Conservation (phyloP, 2,797 vertebrate genomes). For the Brotula barbata region DNA sequence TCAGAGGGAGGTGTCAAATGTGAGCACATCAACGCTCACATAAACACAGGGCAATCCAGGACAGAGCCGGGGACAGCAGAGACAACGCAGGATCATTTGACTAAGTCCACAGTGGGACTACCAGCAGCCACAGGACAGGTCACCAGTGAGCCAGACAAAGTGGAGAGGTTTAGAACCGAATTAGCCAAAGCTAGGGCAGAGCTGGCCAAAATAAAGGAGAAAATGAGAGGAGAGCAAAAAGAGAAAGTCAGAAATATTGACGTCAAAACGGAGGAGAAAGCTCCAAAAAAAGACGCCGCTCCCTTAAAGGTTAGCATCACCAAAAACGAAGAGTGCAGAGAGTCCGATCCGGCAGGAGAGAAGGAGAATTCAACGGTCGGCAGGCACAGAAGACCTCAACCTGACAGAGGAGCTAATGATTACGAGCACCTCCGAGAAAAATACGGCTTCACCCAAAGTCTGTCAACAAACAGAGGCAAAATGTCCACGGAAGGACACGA, state of each 20-base stretch:
- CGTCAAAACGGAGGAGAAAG: slow-evolving; percentile 26
- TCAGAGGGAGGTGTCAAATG: slow-evolving; percentile 6
- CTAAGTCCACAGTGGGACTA: slow-evolving; percentile 42
- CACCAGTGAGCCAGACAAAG: slow-evolving; percentile 60
- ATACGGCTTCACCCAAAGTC: slow-evolving; percentile 53
- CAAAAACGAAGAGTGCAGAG: slow-evolving; percentile 26
- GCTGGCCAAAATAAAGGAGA: slow-evolving; percentile 69
- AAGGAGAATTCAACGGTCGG: slow-evolving; percentile 17
- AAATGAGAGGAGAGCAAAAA: slow-evolving; percentile 64
- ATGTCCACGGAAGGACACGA: slow-evolving; percentile 13
- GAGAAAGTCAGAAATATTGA: slow-evolving; percentile 39
- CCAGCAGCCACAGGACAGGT: slow-evolving; percentile 26
- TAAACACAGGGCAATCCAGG: slow-evolving; percentile 23
- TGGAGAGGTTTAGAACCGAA: slow-evolving; percentile 67
- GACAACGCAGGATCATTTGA: slow-evolving; percentile 24
- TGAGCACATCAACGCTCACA: slow-evolving; percentile 23
- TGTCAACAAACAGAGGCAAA: slow-evolving; percentile 35
- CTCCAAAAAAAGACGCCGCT: slow-evolving; percentile 13
- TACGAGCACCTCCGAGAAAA: slow-evolving; percentile 60
- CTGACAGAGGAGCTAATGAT: slow-evolving; percentile 37
- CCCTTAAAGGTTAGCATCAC: slow-evolving; percentile 1
- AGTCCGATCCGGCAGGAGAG: slow-evolving; percentile 22
- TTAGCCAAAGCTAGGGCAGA: slow-evolving; percentile 73
- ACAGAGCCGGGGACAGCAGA: slow-evolving; percentile 27
- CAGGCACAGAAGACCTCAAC: slow-evolving; percentile 6